These are phyloP conservation scores for Drosophila serrata DNA, from an alignment of 1,140 invertebrate species.

Conservation along the genomic window DNA sequence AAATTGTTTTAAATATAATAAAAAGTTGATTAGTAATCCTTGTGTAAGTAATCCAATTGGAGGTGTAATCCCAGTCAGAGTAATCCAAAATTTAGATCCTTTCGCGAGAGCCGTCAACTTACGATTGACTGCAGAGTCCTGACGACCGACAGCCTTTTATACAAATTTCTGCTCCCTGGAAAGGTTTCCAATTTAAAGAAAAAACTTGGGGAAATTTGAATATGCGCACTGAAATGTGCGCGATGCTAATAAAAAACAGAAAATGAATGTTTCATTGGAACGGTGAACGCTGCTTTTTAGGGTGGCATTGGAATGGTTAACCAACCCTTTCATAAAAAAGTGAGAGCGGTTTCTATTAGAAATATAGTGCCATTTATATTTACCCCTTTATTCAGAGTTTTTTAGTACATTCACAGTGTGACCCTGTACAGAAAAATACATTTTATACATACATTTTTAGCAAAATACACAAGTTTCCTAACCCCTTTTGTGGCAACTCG, in stretches of 20 bases:
- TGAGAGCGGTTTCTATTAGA: background rate
- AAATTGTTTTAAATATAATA: background rate
- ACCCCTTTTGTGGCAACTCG: slow-evolving; percentile 10
- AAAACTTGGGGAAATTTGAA: slow-evolving; percentile 59
- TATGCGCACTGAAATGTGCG: slow-evolving; percentile 65
- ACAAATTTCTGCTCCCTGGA: slow-evolving; percentile 41
- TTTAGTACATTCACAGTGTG: slow-evolving; percentile 31
- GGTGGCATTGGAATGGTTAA: slow-evolving; percentile 9
- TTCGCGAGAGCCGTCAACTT: slow-evolving; percentile 16
- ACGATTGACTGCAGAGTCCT: slow-evolving; percentile 36
- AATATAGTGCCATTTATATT: background rate
- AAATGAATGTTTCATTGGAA: slow-evolving; percentile 25
- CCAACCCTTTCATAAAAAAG: slow-evolving; percentile 65
- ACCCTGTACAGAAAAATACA: slow-evolving; percentile 9
- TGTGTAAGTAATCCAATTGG: slow-evolving; percentile 28
- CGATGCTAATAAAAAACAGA: slow-evolving; percentile 28
- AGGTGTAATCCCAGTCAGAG: slow-evolving; percentile 13
- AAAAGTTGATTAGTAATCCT: slow-evolving; percentile 19
- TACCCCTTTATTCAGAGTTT: slow-evolving; percentile 10
- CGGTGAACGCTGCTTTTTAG: slow-evolving; percentile 1
- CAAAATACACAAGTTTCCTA: no score
- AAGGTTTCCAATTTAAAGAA: slow-evolving; percentile 65
- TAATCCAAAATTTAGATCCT: slow-evolving; percentile 22
- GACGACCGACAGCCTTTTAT: slow-evolving; percentile 45
- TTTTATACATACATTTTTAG: background rate